Conservation (phyloP, 1,140 invertebrate genomes). For the Psix sp. region DNA sequence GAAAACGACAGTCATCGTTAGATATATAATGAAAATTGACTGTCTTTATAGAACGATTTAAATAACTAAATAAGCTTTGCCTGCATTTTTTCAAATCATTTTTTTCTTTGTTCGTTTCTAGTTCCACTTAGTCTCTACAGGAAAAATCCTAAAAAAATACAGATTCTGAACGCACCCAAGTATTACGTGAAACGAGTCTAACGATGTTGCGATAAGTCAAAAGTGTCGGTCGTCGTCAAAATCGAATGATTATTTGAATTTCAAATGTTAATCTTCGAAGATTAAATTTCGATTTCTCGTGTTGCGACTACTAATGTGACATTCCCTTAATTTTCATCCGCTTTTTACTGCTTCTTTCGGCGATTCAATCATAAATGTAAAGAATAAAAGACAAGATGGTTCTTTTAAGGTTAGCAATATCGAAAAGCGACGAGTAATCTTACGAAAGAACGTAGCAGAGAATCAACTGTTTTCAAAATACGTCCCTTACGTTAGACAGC, state of each 20-base stretch:
- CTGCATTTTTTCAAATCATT: too few relatives aligned
- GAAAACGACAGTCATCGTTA: too few relatives aligned
- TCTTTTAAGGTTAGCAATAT: too few relatives aligned
- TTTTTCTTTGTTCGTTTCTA: too few relatives aligned
- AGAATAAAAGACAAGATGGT: slow-evolving; percentile 37
- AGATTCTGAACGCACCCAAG: too few relatives aligned
- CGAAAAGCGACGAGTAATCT: slow-evolving; percentile 51
- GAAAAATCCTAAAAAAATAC: too few relatives aligned
- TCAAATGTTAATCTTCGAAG: slow-evolving; percentile 54
- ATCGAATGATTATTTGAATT: slow-evolving; percentile 50
- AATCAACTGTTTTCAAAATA: slow-evolving; percentile 35
- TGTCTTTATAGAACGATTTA: too few relatives aligned
- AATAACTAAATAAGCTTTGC: too few relatives aligned
- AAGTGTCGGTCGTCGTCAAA: slow-evolving; percentile 36
- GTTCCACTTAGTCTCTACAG: too few relatives aligned
- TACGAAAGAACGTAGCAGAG: slow-evolving; percentile 46
- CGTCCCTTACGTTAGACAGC: slow-evolving; percentile 48
- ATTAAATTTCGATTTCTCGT: slow-evolving; percentile 46
- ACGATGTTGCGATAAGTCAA: slow-evolving; percentile 44
- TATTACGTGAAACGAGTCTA: too few relatives aligned
- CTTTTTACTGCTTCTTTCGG: slow-evolving; percentile 21
- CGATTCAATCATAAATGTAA: slow-evolving; percentile 20
- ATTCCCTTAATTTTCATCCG: slow-evolving; percentile 12
- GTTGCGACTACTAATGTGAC: slow-evolving; percentile 18
- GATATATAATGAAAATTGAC: too few relatives aligned